phyloP scores from a whole-genome alignment of 2,888 invertebrate species.

The Eumerus sabulonum region DNA sequence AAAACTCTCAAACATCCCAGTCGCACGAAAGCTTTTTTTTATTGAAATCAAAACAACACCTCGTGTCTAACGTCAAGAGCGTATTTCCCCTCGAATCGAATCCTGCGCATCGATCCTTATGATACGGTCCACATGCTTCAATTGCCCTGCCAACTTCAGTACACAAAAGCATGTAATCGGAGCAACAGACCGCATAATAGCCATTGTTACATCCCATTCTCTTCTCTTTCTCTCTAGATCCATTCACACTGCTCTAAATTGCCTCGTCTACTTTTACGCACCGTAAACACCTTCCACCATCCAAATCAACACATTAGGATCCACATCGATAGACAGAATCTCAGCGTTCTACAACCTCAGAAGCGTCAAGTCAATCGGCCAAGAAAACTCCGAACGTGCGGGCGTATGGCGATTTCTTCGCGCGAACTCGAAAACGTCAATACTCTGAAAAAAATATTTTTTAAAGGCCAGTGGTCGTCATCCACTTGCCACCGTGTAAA shows the following conservation, averaged over 20 bases:
- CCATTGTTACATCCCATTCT: not conserved
- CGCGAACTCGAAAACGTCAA: constrained; percentile 69
- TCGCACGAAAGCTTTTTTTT: constrained; percentile 2
- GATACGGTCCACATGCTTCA: constrained; percentile 58
- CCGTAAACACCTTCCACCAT: constrained; percentile 62
- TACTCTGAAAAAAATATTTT: constrained; percentile 3
- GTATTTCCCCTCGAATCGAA: constrained; percentile 38
- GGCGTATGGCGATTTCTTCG: constrained; percentile 72
- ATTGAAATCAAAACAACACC: constrained; percentile 3
- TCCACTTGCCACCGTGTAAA: constrained; percentile 51
- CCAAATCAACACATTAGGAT: constrained; percentile 35
- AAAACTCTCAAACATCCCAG: constrained; percentile 39
- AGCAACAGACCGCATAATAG: constrained; percentile 67
- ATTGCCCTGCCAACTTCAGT: constrained; percentile 55
- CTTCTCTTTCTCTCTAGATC: constrained; percentile 26
- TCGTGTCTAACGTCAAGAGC: too few species aligned
- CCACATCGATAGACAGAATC: too few species aligned
- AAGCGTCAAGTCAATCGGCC: constrained; percentile 76
- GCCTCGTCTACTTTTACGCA: constrained; percentile 46
- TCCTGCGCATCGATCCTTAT: constrained; percentile 49
- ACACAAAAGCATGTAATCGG: constrained; percentile 42
- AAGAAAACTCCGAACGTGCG: constrained; percentile 76
- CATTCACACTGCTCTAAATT: constrained; percentile 42
- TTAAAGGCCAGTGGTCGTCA: too few species aligned
- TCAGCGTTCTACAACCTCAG: constrained; percentile 37